Evolutionary conservation across 1,140 invertebrate genomes (phyloP), one percentile per base, ranked within the genome.

Genomic region (Stegodyphus dumicola): DNA sequence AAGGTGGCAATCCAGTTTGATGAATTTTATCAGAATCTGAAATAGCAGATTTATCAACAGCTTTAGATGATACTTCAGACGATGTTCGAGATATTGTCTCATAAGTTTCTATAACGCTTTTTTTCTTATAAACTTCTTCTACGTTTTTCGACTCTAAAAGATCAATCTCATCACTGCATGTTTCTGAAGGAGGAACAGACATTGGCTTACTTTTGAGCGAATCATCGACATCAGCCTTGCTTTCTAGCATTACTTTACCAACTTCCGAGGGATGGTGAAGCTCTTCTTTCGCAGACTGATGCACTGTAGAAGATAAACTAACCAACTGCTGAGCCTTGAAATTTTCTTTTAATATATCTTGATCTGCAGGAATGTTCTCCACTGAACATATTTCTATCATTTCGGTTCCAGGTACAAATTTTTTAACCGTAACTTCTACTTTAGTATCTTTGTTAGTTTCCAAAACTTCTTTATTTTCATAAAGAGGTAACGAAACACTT

Each of bases 381-480:
- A 85, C 66, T 13, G 83, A 85, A 56, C 83, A 85, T 60, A 85
- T 85, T 54, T 85, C 83, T 5, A 85, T n/a, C 75, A 73, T 71
- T 65, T 85, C 83, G 7, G 33, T 77, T 6, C 83, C 83, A n/a
- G 83, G 83, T 17, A 65, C 53, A 33, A 85, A 77, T 7, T 48
- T 78, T 73, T 85, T 85, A 3, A 85, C 83, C 11, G 77, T 51
- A 3, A 85, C 74, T 73, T 85, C 83, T 13, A 85, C 83, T 65
- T 85, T 85, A 3, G 66, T 52, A 53, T 85, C 76, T n/a, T 85
- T 85, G 9, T 33, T 85, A 7, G 74, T 66, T 71, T 85, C 83
- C 15, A 7, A 54, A 17, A 73, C 83, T 33, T 85, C 76, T 85
- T 85, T 85, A 77, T 66, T 77, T 15, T 71, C 75, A 77, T 85